Conservation (phyloP, 2,797 vertebrate genomes). For the Aldrovandia affinis region DNA sequence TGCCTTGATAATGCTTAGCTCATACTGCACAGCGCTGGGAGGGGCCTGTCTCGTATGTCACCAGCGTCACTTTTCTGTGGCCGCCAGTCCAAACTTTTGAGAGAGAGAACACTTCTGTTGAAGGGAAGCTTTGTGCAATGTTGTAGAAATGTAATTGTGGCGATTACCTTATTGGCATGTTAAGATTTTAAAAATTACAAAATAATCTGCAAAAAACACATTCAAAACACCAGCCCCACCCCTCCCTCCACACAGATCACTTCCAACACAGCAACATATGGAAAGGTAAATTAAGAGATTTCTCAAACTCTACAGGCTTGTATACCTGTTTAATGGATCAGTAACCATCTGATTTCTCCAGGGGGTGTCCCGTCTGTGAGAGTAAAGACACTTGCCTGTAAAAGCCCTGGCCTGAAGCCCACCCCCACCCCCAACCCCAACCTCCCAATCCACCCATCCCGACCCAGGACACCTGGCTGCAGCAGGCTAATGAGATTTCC, state of each 20-base stretch:
- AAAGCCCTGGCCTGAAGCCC: conserved; percentile 15
- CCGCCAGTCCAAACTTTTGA: no score
- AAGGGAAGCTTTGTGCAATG: no score
- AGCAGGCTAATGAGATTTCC: not conserved
- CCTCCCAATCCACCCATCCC: not conserved
- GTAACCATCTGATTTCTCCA: conserved; percentile 88
- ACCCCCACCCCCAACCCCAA: not conserved
- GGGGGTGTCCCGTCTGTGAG: conserved; percentile 88
- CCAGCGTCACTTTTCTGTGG: not conserved
- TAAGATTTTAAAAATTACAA: conserved; percentile 48
- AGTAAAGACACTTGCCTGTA: conserved; percentile 80
- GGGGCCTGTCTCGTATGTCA: conserved; percentile 36
- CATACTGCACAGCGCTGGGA: conserved; percentile 41
- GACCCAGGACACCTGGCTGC: not conserved
- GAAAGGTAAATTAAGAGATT: conserved; percentile 45
- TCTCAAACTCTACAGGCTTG: conserved; percentile 72
- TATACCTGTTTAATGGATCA: conserved; percentile 88
- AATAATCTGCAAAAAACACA: not conserved
- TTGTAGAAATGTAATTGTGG: conserved; percentile 48
- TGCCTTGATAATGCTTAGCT: conserved; percentile 51
- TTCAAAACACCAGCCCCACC: conserved; percentile 48
- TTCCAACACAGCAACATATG: conserved; percentile 54
- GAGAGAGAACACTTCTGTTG: no score
- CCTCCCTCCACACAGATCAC: conserved; percentile 55
- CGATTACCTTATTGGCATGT: conserved; percentile 74